Percentiles rank a stretch among this genome's conserved stretches.
Conservation (phyloP, 1,140 invertebrate species). For the Hylaeus anthracinus region DNA sequence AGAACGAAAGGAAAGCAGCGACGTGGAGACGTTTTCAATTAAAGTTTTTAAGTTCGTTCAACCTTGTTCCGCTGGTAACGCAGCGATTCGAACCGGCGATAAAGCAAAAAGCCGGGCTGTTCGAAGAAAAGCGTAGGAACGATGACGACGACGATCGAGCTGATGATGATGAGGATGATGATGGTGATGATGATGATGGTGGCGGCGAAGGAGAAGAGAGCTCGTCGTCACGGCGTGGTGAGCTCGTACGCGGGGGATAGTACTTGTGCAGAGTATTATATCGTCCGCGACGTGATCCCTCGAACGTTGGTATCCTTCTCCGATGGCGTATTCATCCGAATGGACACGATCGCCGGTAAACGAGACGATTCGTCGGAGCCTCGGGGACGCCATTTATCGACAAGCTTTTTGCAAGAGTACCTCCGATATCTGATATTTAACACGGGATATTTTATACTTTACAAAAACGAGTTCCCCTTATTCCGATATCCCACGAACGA, state of each 20-base stretch:
- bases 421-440: too few species aligned
- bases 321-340: too few species aligned
- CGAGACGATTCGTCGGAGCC: constrained; percentile 8
- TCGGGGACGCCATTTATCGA: too few species aligned
- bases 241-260: constrained; percentile 16
- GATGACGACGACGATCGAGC: constrained; percentile 33
- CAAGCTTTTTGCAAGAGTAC: not conserved
- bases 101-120: constrained; percentile 22
- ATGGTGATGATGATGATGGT: constrained; percentile 12
- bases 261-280: not conserved
- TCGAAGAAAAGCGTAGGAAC: constrained; percentile 17
- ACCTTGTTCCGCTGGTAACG: constrained; percentile 5
- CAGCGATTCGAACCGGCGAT: not conserved
- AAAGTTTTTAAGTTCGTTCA: constrained; percentile 22
- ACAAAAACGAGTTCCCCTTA: too few species aligned
- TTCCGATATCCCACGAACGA: too few species aligned
- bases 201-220: constrained; percentile 26
- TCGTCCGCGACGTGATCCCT: constrained; percentile 31
- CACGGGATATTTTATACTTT: too few species aligned
- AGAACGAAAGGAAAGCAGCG: not conserved
- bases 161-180: constrained; percentile 30
- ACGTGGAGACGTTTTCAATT: not conserved
- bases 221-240: constrained; percentile 46
- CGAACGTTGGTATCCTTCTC: not conserved
- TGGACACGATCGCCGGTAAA: not conserved